These are phyloP conservation scores for Drosophila rufa DNA, from an alignment of 1,140 invertebrate genomes.

Conservation along the genomic window DNA sequence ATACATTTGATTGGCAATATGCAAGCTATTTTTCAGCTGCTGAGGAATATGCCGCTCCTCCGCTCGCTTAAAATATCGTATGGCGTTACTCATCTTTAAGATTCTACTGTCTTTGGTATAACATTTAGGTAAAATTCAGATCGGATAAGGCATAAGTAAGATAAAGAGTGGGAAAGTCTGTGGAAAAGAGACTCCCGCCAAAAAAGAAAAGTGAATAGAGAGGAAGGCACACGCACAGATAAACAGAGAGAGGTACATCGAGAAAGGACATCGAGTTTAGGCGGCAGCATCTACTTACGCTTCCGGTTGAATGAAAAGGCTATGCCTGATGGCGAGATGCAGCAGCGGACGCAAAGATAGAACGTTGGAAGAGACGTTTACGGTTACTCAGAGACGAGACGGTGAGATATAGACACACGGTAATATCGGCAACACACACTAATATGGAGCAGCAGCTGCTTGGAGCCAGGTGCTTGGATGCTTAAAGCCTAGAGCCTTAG, in stretches of 20 bases:
- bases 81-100: too few species aligned
- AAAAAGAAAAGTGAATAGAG: conserved; percentile 12
- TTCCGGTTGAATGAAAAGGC: conserved; percentile 68
- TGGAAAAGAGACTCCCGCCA: not conserved
- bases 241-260: conserved; percentile 40
- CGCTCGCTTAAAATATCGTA: too few species aligned
- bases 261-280: conserved; percentile 43
- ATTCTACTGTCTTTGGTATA: not conserved
- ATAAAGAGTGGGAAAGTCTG: conserved; percentile 15
- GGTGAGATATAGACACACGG: conserved; percentile 30
- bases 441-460: conserved; percentile 26
- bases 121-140: conserved; percentile 1
- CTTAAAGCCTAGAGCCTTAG: conserved; percentile 23
- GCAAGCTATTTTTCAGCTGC: too few species aligned
- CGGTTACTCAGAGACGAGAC: conserved; percentile 36
- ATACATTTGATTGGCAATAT: too few species aligned
- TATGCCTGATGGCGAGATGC: conserved; percentile 56
- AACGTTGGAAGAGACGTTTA: conserved; percentile 67
- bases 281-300: conserved; percentile 71
- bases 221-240: conserved; percentile 36
- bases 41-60: too few species aligned
- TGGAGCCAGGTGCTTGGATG: not conserved
- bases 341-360: conserved; percentile 74
- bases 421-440: conserved; percentile 29
- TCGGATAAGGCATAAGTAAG: conserved; percentile 18